Evolutionary conservation across 2,888 invertebrate species (phyloP).

Genomic region (Andrena trimmerana): DNA sequence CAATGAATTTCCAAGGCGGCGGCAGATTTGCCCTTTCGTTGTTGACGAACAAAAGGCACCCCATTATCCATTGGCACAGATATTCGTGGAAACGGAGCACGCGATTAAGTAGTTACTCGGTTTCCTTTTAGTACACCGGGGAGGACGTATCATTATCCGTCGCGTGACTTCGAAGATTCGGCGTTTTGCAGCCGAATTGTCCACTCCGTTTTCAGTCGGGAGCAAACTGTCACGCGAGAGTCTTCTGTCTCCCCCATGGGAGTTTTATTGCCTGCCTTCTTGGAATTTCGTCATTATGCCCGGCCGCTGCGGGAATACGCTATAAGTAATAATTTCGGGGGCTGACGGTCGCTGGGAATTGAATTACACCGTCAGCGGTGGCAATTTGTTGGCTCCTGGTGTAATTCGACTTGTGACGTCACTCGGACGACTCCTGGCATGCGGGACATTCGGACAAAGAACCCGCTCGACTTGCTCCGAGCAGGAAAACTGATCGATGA

Average conservation of each 20-base stretch:
- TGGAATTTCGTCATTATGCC: slow-evolving; percentile 55
- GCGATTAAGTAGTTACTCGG: slow-evolving; percentile 35
- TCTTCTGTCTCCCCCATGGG: slow-evolving; percentile 30
- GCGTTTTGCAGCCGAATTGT: slow-evolving; percentile 30
- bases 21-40: slow-evolving; percentile 6
- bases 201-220: slow-evolving; percentile 10
- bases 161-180: slow-evolving; percentile 30
- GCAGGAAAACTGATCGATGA: slow-evolving; percentile 33
- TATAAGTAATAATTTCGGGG: slow-evolving; percentile 58
- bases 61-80: not conserved
- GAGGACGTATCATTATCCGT: slow-evolving; percentile 29
- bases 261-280: slow-evolving; percentile 54
- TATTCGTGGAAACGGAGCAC: slow-evolving; percentile 17
- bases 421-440: slow-evolving; percentile 17
- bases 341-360: slow-evolving; percentile 54
- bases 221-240: slow-evolving; percentile 44
- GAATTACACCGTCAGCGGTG: slow-evolving; percentile 53
- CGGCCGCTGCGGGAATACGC: slow-evolving; percentile 38
- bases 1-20: not conserved
- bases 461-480: slow-evolving; percentile 24
- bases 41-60: slow-evolving; percentile 12
- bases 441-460: slow-evolving; percentile 49
- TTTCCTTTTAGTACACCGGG: slow-evolving; percentile 6
- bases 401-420: slow-evolving; percentile 55
- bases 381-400: slow-evolving; percentile 53